phyloP scores from a whole-genome alignment of 2,797 vertebrate genomes.

The Pangasius macronema region DNA sequence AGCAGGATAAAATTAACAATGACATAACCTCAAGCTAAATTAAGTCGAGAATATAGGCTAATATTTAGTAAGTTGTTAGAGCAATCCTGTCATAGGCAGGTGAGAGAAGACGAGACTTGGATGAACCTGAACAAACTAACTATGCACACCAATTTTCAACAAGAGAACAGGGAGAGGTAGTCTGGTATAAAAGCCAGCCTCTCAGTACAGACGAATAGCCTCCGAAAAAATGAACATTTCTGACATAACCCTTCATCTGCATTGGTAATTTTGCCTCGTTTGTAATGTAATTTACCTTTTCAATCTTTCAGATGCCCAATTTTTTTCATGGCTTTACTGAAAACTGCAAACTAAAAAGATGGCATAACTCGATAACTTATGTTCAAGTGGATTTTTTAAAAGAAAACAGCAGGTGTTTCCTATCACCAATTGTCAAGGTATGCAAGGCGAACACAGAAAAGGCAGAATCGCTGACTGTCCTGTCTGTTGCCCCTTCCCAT shows the following conservation, averaged over 20 bases:
- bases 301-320: background rate
- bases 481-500: background rate
- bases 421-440: background rate
- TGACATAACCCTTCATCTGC: background rate
- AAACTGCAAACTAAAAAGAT: background rate
- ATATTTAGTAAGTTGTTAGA: background rate
- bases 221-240: background rate
- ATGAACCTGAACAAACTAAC: background rate
- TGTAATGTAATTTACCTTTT: background rate
- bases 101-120: background rate
- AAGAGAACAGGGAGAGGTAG: background rate
- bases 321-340: background rate
- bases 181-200: background rate
- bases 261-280: background rate
- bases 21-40: background rate
- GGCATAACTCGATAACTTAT: background rate
- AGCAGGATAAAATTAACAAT: background rate
- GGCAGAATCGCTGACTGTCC: background rate
- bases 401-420: background rate
- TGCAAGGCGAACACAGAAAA: background rate
- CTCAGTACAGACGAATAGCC: background rate
- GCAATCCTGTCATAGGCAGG: background rate
- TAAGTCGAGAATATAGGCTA: background rate
- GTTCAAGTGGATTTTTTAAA: background rate
- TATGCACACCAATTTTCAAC: background rate